Evolutionary conservation across 2,888 invertebrate species (phyloP).

Genomic region (Ectobius pallidus): DNA sequence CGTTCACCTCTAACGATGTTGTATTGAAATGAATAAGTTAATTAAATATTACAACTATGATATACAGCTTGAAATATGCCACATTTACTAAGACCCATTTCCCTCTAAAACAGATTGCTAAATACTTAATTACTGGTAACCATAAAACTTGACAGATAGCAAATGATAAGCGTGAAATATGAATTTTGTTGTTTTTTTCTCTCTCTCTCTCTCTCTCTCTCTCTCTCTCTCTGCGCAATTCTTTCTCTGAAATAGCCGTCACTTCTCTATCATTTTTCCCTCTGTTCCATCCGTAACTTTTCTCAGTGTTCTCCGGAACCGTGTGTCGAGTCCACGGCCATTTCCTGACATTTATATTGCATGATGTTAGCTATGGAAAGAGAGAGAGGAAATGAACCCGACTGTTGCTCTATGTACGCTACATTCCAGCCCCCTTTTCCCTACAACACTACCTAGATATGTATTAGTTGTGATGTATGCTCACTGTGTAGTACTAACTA

Average conservation of each 20-base stretch:
- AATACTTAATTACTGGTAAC: no score
- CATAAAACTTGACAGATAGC: no score
- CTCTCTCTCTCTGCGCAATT: background rate
- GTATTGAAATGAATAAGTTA: no score
- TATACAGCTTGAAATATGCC: no score
- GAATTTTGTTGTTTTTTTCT: background rate
- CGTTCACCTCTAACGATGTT: no score
- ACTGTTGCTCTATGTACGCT: background rate
- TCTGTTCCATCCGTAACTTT: background rate
- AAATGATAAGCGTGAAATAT: no score
- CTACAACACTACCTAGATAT: conserved; percentile 1
- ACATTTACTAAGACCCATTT: no score
- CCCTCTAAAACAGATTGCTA: no score
- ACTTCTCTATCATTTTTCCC: no score
- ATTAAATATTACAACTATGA: no score
- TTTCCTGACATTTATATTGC: conserved; percentile 39
- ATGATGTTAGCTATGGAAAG: conserved; percentile 25
- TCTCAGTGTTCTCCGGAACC: conserved; percentile 9
- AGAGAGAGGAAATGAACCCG: conserved; percentile 17
- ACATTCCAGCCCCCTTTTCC: no score
- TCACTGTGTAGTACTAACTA: background rate
- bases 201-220: background rate
- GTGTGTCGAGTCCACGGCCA: conserved; percentile 11
- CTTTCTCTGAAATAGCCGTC: no score
- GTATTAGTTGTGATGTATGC: background rate